Base-by-base conservation (phyloP, 2,113 vertebrate species). In the Toxotes chatareus region DNA sequence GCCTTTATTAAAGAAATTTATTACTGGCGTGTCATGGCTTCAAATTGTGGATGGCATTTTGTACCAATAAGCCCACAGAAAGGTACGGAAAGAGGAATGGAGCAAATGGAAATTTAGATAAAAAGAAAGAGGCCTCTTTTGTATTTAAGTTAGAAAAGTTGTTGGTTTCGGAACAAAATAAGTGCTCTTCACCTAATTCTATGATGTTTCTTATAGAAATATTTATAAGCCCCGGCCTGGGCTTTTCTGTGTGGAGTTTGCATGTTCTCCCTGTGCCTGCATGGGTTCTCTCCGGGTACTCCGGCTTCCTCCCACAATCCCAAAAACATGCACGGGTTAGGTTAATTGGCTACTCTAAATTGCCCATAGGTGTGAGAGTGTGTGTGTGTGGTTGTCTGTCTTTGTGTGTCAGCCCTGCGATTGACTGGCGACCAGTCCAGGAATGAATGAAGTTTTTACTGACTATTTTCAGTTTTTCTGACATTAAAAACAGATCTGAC, bases 1-100 rank as follows among this genome's bases (percentile, higher is more conserved):
- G 82, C 60, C 83, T 92, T 89, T 89, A 92, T 90, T 90, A 92
- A 91, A 92, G 79, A 86, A 88, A 90, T 85, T 17, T 86, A 88
- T 88, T 82, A 76, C 57, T 46, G 46, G 32, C 44, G 63, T 63
- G 65, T 77, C 62, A 64, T 8, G n/a, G 66, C 73, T 71, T 86
- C 51, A 47, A 57, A 36, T 40, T 7, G 57, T 11, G 46, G 63
- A 67, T 82, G 19, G 51, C 57, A 82, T 69, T 84, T 70, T 70
- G 46, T 65, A 40, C 40, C 7, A 68, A 55, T 76, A 16, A 34
- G 79, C 56, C 44, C 21, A 59, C 19, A n/a, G 57, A 82, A 67
- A 84, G 59, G 47, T 32, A 14, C 36, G 0, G 13, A 76, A 32
- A 31, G 32, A 36, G n/a, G 14, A 78, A 36, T 5, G 11, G 17